Evolutionary conservation across 92 coral and sea anemone genomes (phyloP), one percentile per base, ranked within the genome.

Genomic region (Paramuricea clavata): DNA sequence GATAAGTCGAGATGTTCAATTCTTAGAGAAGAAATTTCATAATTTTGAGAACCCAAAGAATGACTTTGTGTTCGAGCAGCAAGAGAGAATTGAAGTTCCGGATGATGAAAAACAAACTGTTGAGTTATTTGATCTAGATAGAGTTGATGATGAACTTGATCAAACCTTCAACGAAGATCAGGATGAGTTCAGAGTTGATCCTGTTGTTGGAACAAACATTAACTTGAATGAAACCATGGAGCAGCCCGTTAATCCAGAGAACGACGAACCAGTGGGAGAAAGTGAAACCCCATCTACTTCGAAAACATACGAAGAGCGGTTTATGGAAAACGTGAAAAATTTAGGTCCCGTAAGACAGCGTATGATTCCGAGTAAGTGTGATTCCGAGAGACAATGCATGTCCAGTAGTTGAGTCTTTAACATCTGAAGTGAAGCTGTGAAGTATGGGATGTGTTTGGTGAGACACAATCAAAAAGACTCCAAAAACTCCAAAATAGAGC

Each of bases 1-100:
- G n/a, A 49, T 43, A 43, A 52, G 82, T 76, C 30, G 68, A 17
- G 82, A 56, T 52, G 84, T 78, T 30, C 19, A 28, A 26, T 78
- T 54, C 28, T 25, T 39, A 1, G 84, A 78, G 47, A 57, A 28
- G 19, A 78, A 57, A 28, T 78, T 78, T 42, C 26, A 31, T 26
- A 23, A 52, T 42, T 39, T 4, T 39, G 44, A 39, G 10, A 39
- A 39, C 5, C 41, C 57, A 28, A 56, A 78, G 4, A 17, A 78
- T 23, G 42, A 56, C 30, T 34, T 28, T 61, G 60, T 33, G 19
- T n/a, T n/a, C n/a, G 12, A 5, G 67, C 22, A 19, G 28, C 4
- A 19, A 26, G 25, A 57, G 4, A 19, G 6, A n/a, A n/a, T n/a
- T n/a, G n/a, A n/a, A n/a, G n/a, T n/a, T n/a, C n/a, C n/a, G n/a